These are phyloP conservation scores for Uromys caudimaculatus DNA, from an alignment of 2,797 vertebrate genomes.

Conservation along the genomic window DNA sequence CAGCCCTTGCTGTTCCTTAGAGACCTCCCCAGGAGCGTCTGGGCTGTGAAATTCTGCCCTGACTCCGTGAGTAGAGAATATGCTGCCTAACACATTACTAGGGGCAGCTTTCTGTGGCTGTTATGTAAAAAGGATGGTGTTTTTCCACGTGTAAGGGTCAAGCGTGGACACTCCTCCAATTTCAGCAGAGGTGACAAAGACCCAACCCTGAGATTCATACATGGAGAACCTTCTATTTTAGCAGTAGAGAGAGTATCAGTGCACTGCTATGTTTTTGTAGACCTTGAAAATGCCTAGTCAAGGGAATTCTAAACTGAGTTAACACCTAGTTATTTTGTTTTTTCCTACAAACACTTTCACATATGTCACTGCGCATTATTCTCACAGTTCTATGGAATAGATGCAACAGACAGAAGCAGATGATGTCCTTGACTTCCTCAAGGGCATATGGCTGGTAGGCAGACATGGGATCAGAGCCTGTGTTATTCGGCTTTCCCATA, in stretches of 20 bases:
- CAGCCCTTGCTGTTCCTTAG: neutral
- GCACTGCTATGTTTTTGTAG: neutral
- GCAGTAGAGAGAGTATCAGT: neutral
- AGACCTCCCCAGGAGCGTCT: neutral
- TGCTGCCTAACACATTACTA: neutral
- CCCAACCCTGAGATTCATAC: conserved; percentile 41
- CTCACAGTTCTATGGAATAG: neutral
- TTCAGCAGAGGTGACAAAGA: conserved; percentile 64
- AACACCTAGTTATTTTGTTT: neutral
- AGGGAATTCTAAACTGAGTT: neutral
- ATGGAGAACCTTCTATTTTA: conserved; percentile 60
- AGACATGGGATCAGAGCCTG: neutral
- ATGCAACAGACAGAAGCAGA: conserved; percentile 31
- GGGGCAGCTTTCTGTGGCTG: conserved; percentile 56
- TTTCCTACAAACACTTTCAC: conserved; percentile 34
- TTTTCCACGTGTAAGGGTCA: conserved; percentile 58
- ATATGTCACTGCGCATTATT: neutral
- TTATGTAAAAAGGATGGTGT: conserved; percentile 70
- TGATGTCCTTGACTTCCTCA: neutral
- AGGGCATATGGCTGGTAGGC: neutral
- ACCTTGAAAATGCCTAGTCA: neutral
- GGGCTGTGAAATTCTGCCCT: conserved; percentile 65
- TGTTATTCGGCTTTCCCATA: neutral
- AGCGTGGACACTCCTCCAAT: conserved; percentile 39
- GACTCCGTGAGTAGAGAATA: neutral